Conservation (phyloP, 2,797 vertebrate species). For the Arremon aurantiirostris region DNA sequence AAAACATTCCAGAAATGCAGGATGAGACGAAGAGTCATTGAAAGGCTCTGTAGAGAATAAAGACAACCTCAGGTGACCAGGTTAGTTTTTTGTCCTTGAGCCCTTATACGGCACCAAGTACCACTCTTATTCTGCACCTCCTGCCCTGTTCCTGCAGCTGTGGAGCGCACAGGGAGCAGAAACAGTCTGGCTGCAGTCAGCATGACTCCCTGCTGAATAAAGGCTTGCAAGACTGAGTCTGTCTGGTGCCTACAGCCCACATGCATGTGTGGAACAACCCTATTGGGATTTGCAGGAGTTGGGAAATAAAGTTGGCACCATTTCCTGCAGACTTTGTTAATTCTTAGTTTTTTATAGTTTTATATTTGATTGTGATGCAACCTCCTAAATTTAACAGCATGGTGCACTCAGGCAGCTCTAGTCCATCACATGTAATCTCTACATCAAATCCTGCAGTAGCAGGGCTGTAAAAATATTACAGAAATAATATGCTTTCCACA, state of each 20-base stretch:
- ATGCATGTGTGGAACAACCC: neutral
- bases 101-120: neutral
- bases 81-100: neutral
- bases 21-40: neutral
- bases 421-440: fast-evolving
- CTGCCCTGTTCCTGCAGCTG: neutral
- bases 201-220: fast-evolving
- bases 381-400: neutral
- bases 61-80: neutral
- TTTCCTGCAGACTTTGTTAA: neutral
- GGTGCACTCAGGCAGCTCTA: neutral
- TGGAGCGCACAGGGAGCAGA: neutral
- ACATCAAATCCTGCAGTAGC: neutral
- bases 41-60: neutral
- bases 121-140: neutral
- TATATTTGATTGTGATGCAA: neutral
- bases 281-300: neutral
- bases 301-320: neutral
- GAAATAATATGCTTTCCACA: neutral
- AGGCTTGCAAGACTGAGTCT: neutral
- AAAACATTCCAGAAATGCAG: neutral
- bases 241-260: neutral
- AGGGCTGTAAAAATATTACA: neutral
- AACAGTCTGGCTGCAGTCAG: neutral
- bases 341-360: neutral